Base-by-base conservation (phyloP, 1,140 invertebrate species). In the Atta texana region DNA sequence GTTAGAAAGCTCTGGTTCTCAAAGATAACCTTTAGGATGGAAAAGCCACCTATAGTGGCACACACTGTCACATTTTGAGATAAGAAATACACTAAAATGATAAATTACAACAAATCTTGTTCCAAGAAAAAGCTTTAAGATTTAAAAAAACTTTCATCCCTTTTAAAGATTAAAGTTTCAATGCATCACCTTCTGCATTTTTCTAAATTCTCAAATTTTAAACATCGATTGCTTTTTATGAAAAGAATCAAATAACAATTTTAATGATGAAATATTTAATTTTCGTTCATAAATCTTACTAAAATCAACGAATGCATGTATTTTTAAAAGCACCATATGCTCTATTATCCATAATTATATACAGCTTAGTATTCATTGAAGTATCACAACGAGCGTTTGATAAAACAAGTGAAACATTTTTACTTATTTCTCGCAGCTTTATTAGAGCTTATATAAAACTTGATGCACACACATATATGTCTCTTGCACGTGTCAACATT, bases 371-470 rank as follows among this genome's bases (percentile, higher is more conserved):
- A 53, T 69, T 39, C 2, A 4, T 68, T 71, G 14, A 49, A 82
- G 8, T 69, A 31, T 14, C 14, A 69, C 4, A 12, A 57, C 64
- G 24, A 8, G 10, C 61, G 7, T 21, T 61, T 53, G 39, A 12
- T 18, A n/a, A 44, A 49, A 16, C 14, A 24, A 53, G 5, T 44
- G 49, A 31, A 69, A 81, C 16, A 21, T 81, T 71, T 49, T 28
- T 34, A 75, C 59, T 84, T 84, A 63, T 61, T 24, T n/a, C n/a
- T 74, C 34, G 24, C 21, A 72, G 51, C 16, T 85, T 78, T 51
- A 51, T 69, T 51, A 69, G 85, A 77, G 34, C 64, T 59, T 39
- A 21, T 16, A 24, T 24, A 49, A 24, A 18, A 61, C 74, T 7
- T 28, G 28, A 76, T 24, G 24, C 28, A 31, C 18, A 61, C 24